Base-by-base conservation (phyloP, 2,113 vertebrate species). In the Alligator sinensis region DNA sequence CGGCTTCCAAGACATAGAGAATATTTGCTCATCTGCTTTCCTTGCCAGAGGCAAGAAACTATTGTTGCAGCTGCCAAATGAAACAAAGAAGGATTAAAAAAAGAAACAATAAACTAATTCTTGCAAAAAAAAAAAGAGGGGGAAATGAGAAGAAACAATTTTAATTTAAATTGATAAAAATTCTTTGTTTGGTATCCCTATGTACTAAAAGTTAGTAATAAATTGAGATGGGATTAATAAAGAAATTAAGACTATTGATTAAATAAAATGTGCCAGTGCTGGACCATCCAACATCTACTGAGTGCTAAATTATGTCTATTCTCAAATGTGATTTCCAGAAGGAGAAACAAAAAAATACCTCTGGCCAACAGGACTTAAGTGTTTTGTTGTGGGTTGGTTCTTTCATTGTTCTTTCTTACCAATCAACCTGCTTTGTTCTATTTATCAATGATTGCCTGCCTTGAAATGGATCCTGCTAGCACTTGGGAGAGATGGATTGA, bases 11-110 rank as follows among this genome's bases (percentile, higher is more conserved):
- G 92, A 89, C 91, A 30, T 60, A 96, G 75, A 92, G 87, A 95
- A 93, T 96, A 96, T 97, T 97, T 98, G 91, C 85, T 97, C 96
- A 97, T 91, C 96, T 97, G 83, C 95, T 97, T 97, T 96, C 84
- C 66, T 96, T 97, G 96, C 97, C 97, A 95, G 95, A 95, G 95
- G 91, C 88, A 93, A 96, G 93, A 93, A 95, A 63, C 89, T 92
- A 82, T 58, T 90, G 93, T 89, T 96, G 93, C 27, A 10, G 84
- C 77, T 97, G 95, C 92, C 95, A 97, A 97, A 93, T 62, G 93
- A 98, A 97, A 97, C 84, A 96, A 97, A 96, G 27, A 12, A 54
- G 82, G 84, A 97, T 94, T 96, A 88, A 94, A 96, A 96, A 98
- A 96, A 2, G 15, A 88, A 86, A 90, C 0, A 0, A 86, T 86